Evolutionary conservation across 2,797 vertebrate species (phyloP), one percentile per base, ranked within the genome.

Genomic region (Diplodus sargus): DNA sequence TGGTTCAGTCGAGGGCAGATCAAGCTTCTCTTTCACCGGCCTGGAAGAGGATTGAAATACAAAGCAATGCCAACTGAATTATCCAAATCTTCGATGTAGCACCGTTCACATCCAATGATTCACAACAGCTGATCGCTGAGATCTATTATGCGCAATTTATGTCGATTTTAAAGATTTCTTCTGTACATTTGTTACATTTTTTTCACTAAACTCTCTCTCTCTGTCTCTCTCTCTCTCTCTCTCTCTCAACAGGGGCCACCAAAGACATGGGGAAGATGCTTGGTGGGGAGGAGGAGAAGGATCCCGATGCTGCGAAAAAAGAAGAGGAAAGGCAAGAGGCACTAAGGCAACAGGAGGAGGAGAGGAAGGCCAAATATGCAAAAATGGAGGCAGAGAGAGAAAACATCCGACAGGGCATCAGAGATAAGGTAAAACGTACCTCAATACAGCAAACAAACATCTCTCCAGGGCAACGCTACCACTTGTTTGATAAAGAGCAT

Each of bases 241-340:
- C 28, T 28, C 28, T 28, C 15, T 58, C 17, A 70, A 85, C 92
- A 99, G 98, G 98, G 85, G 98, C 98, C 90, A 99, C 98, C 92
- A 99, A 99, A 94, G 98, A 99, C 94, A 98, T 99, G 98, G 98
- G 97, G 3, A 99, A 99, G 93, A 99, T 99, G 98, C 93, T 99
- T 0, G 97, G 98, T 20, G 98, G 97, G 1, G 97, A 99, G 66
- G 97, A 99, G 88, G 97, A 99, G 91, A 99, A 99, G 91, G 98
- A 99, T 83, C 98, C 98, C 0, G 98, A 99, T 64, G 98, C 98
- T 0, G 96, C 96, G 85, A 99, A 99, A 42, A 99, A 99, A 79
- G 97, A 99, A 82, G 98, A 99, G 75, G 98, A 99, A 79, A 91
- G 97, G 15, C 97, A 98, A 94, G 98, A 99, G 89, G 98, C 98